Percentiles rank a stretch among this genome's conserved stretches.
These are phyloP conservation scores for Coptodon rendalli DNA, from an alignment of 2,113 vertebrate genomes.

Conservation along the genomic window DNA sequence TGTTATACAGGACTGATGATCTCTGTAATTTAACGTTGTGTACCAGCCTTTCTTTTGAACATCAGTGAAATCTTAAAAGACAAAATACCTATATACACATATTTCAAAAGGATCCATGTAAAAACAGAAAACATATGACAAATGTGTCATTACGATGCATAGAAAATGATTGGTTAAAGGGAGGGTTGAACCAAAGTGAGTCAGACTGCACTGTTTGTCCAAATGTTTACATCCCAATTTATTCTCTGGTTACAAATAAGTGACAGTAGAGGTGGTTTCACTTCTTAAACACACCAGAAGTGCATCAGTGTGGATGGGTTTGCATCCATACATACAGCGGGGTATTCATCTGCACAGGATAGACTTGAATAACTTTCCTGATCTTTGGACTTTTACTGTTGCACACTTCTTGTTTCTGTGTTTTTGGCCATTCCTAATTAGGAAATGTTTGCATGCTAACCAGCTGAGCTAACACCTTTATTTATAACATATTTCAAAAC, in stretches of 20 bases:
- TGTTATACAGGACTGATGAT: background rate
- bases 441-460: background rate
- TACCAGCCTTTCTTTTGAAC: background rate
- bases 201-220: background rate
- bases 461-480: background rate
- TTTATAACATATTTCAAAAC: background rate
- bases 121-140: background rate
- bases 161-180: background rate
- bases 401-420: background rate
- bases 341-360: background rate
- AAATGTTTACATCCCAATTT: background rate
- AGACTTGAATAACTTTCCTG: background rate
- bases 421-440: background rate
- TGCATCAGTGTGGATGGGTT: background rate
- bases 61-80: background rate
- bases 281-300: background rate
- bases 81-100: background rate
- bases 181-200: background rate
- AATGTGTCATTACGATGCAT: background rate
- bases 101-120: background rate
- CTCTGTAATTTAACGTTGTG: background rate
- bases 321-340: background rate
- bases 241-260: background rate
- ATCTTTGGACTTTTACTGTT: background rate
- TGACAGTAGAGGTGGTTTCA: rapidly evolving